Base-by-base conservation (phyloP, 2,797 vertebrate genomes). In the Artibeus lituratus region DNA sequence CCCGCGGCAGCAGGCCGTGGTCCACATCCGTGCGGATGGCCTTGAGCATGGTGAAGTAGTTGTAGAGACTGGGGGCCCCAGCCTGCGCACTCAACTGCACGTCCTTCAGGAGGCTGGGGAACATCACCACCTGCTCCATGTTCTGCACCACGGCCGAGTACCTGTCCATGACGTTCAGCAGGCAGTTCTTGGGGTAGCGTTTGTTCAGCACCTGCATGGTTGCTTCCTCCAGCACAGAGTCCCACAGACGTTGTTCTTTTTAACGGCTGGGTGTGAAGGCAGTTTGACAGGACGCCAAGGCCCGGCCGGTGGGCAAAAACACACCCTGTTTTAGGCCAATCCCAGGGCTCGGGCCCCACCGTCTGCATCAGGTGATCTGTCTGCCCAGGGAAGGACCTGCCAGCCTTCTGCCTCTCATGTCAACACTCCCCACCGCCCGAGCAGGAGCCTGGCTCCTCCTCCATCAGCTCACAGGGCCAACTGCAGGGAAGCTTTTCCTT, bases 101-200 rank as follows among this genome's bases (percentile, higher is more conserved):
- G 0, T 99, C 99, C 73, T 98, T 97, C 37, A 99, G 99, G 51
- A 99, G 98, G 97, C 99, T 99, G 26, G 99, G 99, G 89, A 99
- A 98, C 98, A 99, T 99, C 51, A 99, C 94, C 35, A 99, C 99
- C 95, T 99, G 98, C 97, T 99, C 99, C 99, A 99, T 99, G 98
- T 99, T 98, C 0, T 94, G 98, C 2, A 99, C 98, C 0, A 98
- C 98, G 0, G 98, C 98, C 32, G 98, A 98, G 98, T 99, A 99
- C 83, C 97, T 96, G 85, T 98, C 98, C 98, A 99, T 98, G 47
- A 98, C 95, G 6, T 97, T 69, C 82, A 98, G 92, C 51, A 99
- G 98, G 98, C 98, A 98, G 98, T 96, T 99, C 39, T 91, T 98
- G 97, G 97, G 98, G 42, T 98, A 97, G 84, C 65, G 98, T 90